Conservation (phyloP, 2,888 invertebrate genomes). For the Notodonta dromedarius region DNA sequence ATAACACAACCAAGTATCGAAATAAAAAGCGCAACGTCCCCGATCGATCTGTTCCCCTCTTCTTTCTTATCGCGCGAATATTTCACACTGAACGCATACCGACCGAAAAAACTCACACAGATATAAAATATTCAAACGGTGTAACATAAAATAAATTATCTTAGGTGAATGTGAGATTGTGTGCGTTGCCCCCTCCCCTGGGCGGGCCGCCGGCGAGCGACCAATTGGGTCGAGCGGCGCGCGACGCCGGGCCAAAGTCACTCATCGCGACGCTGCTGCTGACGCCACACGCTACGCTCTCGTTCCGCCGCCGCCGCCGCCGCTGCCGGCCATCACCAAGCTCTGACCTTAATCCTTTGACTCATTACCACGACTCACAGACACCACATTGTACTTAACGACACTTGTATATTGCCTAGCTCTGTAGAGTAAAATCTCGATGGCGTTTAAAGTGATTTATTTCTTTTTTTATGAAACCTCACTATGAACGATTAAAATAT, state of each 20-base stretch:
- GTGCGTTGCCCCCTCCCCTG: constrained; percentile 79
- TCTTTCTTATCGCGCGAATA: constrained; percentile 84
- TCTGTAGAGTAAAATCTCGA: constrained; percentile 4
- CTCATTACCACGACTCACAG: constrained; percentile 43
- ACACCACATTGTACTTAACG: constrained; percentile 30
- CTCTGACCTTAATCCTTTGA: constrained; percentile 56
- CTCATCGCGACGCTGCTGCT: constrained; percentile 61
- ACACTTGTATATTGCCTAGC: constrained; percentile 9
- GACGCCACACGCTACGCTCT: constrained; percentile 46
- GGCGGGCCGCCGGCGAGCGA: constrained; percentile 71
- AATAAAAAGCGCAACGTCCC: constrained; percentile 81
- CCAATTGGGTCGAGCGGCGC: constrained; percentile 85
- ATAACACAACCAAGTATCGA: constrained; percentile 63
- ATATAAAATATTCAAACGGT: constrained; percentile 85
- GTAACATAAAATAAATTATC: constrained; percentile 85
- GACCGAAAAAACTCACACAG: constrained; percentile 84
- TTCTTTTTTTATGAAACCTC: background rate
- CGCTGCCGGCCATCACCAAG: constrained; percentile 44
- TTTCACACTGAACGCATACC: constrained; percentile 84
- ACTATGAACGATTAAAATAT: background rate
- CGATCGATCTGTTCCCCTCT: constrained; percentile 83
- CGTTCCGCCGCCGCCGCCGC: constrained; percentile 25
- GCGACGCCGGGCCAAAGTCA: constrained; percentile 75
- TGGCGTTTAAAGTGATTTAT: background rate
- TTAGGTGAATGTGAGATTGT: constrained; percentile 79